A percentile compares a stretch with the other conserved stretches of the same genome.
Evolutionary conservation across 2,888 invertebrate genomes (phyloP).

Genomic region (Bembecia ichneumoniformis): DNA sequence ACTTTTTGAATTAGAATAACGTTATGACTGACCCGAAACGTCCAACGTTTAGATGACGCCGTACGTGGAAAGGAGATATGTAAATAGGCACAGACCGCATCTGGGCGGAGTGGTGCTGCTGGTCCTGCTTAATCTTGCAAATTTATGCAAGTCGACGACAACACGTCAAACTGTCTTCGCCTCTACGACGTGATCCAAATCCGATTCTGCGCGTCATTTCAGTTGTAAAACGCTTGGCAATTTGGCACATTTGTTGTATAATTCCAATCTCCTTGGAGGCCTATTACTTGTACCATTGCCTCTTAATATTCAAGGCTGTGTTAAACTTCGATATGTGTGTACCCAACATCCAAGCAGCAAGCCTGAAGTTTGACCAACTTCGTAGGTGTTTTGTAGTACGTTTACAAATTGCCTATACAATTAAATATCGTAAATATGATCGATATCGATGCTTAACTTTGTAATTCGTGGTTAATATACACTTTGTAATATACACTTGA

Average conservation of each 20-base stretch:
- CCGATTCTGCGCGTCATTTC: conserved; percentile 59
- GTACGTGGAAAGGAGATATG: conserved; percentile 38
- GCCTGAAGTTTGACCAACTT: no score
- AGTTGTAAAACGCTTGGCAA: conserved; percentile 61
- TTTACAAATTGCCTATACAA: no score
- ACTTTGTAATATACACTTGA: no score
- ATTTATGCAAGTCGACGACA: conserved; percentile 67
- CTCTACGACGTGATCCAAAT: conserved; percentile 64
- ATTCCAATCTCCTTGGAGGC: conserved; percentile 46
- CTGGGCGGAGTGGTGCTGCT: conserved; percentile 24
- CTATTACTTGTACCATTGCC: conserved; percentile 27
- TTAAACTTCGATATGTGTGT: neutral
- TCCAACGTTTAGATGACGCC: conserved; percentile 9
- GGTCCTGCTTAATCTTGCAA: conserved; percentile 63
- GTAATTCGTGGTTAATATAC: no score
- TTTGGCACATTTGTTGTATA: conserved; percentile 64
- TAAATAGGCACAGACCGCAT: conserved; percentile 46
- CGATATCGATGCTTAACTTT: no score
- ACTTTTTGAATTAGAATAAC: no score
- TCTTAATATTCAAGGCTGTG: conserved; percentile 48
- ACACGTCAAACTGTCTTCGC: conserved; percentile 65
- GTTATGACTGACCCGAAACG: neutral
- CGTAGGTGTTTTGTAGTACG: no score
- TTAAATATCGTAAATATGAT: no score
- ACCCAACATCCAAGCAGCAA: neutral